phyloP scores from a whole-genome alignment of 2,113 vertebrate genomes.

The Stigmatopora nigra region DNA sequence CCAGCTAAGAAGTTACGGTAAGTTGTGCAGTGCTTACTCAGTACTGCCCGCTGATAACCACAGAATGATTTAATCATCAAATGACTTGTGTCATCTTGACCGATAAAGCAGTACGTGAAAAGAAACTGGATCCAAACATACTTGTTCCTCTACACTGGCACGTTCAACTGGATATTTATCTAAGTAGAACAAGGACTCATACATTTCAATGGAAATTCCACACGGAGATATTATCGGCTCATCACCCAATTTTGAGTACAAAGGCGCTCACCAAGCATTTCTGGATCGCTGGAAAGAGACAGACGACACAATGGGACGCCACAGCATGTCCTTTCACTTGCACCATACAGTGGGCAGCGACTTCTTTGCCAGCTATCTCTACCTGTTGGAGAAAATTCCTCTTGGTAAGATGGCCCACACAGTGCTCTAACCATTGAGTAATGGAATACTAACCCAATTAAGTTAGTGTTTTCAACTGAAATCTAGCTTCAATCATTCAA shows the following conservation, averaged over 20 bases:
- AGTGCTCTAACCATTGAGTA: neutral
- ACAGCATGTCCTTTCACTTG: constrained; percentile 91
- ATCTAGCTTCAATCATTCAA: too few relatives aligned
- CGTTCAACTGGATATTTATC: neutral
- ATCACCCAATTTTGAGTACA: constrained; percentile 61
- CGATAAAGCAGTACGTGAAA: constrained; percentile 69
- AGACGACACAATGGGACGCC: constrained; percentile 80
- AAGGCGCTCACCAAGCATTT: constrained; percentile 82
- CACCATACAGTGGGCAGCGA: constrained; percentile 81
- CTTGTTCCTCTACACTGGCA: neutral
- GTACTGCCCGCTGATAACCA: constrained; percentile 53
- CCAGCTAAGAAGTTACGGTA: constrained; percentile 59
- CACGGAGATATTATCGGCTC: neutral
- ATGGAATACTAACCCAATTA: neutral
- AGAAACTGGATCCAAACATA: constrained; percentile 24
- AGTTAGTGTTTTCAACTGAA: neutral
- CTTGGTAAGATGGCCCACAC: constrained; percentile 73
- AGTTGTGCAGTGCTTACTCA: constrained; percentile 52
- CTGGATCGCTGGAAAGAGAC: constrained; percentile 82
- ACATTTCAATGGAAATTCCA: constrained; percentile 31
- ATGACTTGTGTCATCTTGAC: constrained; percentile 51
- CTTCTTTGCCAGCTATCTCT: constrained; percentile 94
- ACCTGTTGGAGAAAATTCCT: constrained; percentile 83
- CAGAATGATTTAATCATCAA: constrained; percentile 2
- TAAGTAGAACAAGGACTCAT: neutral